Evolutionary conservation across 1,140 invertebrate genomes (phyloP).

Genomic region (Brachionus rubens): DNA sequence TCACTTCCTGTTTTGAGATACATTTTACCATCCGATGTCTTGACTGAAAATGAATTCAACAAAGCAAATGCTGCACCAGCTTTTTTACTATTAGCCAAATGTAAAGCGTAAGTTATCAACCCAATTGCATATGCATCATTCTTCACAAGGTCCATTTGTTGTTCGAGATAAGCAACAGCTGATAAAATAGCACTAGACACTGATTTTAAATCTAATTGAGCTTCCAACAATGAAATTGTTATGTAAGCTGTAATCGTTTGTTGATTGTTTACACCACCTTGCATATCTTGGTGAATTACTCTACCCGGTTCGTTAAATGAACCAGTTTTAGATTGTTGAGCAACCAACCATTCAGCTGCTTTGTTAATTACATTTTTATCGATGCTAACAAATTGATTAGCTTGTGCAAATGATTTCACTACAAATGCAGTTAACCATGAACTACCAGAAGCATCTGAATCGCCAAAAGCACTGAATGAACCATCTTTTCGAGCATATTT

Average conservation of each 20-base stretch:
- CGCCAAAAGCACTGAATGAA: conserved; percentile 89
- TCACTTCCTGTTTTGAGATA: conserved; percentile 58
- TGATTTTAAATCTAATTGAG: conserved; percentile 48
- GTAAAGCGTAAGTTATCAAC: conserved; percentile 72
- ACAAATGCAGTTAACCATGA: conserved; percentile 97
- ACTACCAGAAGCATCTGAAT: conserved; percentile 74
- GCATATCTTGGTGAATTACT: conserved; percentile 55
- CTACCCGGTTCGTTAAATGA: conserved; percentile 67
- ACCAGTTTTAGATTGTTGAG: conserved; percentile 74
- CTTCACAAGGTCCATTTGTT: background rate
- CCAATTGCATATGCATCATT: conserved; percentile 75
- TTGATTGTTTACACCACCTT: conserved; percentile 52
- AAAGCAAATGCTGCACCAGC: too few relatives aligned
- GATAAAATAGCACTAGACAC: background rate
- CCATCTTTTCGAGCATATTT: conserved; percentile 83
- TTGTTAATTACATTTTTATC: conserved; percentile 70
- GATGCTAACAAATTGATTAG: conserved; percentile 71
- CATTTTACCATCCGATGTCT: conserved; percentile 55
- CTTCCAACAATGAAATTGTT: conserved; percentile 54
- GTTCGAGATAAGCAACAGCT: conserved; percentile 45
- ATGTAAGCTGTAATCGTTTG: conserved; percentile 56
- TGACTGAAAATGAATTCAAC: conserved; percentile 60
- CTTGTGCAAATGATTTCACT: conserved; percentile 79
- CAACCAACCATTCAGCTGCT: conserved; percentile 75
- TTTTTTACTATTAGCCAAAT: conserved; percentile 70